Base-by-base conservation (phyloP, 2,888 invertebrate species). In the Steinernema scapterisci region DNA sequence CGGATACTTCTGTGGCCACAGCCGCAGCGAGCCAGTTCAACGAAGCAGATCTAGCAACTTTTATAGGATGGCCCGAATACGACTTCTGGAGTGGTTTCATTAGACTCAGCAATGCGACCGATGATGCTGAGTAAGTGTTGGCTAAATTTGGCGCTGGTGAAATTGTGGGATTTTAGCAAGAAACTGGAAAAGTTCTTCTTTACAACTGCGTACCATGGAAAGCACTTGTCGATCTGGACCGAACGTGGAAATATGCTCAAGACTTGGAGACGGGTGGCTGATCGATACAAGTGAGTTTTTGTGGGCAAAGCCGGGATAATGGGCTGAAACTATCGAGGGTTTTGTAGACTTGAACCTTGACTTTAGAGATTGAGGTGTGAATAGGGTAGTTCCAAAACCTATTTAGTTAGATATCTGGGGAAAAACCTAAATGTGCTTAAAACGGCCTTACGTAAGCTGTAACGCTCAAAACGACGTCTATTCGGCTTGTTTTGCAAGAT, bases 71-170 rank as follows among this genome's bases (percentile, higher is more conserved):
- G 86, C 84, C 86, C 0, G 86, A 86, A 73, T 86, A 84, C 72
- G 83, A 82, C 70, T 85, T 81, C 75, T 86, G 86, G 86, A 77
- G 78, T 16, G 86, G 86, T 74, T 85, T 86, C 63, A 80, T 86
- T 16, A 80, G 82, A 63, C 54, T 84, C 72, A 77, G 79, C 43
- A 83, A 85, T 72, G 80, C 78, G 11, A 78, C 83, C 5, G 11
- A 52, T 9, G 77, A 80, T 74, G 77, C 76, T 51, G 77, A 81
- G 81, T 77, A 51, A 74, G 71, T 63, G 21, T 25, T 19, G 7
- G 16, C 31, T n/a, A n/a, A n/a, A n/a, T n/a, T 19, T 7, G 13
- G 16, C 19, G 23, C 45, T 19, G 46, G 38, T 70, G 38, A 73
- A 54, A n/a, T 73, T 16, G 9, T 43, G 9, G 23, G 11, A 25